Percentiles rank a stretch among this genome's conserved stretches.
Evolutionary conservation across 2,888 invertebrate species (phyloP).

Genomic region (Caenorhabditis sp.): DNA sequence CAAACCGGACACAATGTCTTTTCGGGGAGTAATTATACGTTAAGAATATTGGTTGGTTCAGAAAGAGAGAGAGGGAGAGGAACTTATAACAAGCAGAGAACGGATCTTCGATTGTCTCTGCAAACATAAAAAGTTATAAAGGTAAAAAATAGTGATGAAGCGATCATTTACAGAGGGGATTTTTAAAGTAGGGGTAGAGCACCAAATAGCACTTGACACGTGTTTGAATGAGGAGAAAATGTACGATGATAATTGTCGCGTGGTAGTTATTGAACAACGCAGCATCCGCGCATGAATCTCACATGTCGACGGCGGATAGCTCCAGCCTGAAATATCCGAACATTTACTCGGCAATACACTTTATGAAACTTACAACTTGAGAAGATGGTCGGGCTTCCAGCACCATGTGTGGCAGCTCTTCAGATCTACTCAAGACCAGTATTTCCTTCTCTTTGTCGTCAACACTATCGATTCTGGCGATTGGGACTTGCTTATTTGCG

Average conservation of each 20-base stretch:
- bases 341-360: background rate
- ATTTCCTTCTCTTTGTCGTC: slow-evolving; percentile 36
- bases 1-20: slow-evolving; percentile 26
- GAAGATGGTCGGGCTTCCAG: slow-evolving; percentile 22
- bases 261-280: slow-evolving; percentile 40
- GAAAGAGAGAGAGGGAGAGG: slow-evolving; percentile 3
- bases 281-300: slow-evolving; percentile 63
- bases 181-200: slow-evolving; percentile 33
- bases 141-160: slow-evolving; percentile 39
- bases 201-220: slow-evolving; percentile 63
- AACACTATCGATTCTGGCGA: slow-evolving; percentile 43
- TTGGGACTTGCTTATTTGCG: slow-evolving; percentile 20
- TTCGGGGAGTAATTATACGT: slow-evolving; percentile 25
- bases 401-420: slow-evolving; percentile 28
- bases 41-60: slow-evolving; percentile 10
- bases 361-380: slow-evolving; percentile 16
- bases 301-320: slow-evolving; percentile 53
- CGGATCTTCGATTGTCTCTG: background rate
- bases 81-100: slow-evolving; percentile 17
- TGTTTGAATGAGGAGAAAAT: slow-evolving; percentile 49
- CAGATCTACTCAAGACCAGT: slow-evolving; percentile 15
- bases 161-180: slow-evolving; percentile 46
- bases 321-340: slow-evolving; percentile 34
- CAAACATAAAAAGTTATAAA: slow-evolving; percentile 9
- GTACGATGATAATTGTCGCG: background rate